phyloP scores from a whole-genome alignment of 2,797 vertebrate species.

The Enteromius unitaeniatus region DNA sequence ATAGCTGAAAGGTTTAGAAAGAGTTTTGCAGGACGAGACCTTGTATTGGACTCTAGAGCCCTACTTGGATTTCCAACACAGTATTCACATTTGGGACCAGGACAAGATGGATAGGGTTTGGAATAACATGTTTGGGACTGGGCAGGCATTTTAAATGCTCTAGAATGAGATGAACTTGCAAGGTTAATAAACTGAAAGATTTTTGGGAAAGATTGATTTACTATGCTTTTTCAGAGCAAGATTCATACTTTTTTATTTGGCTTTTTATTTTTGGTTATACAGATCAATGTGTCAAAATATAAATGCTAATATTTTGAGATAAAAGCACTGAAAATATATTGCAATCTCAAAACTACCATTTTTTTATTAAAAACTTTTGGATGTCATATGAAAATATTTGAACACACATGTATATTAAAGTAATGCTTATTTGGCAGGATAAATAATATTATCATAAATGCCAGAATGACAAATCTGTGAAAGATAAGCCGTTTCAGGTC shows the following conservation, averaged over 20 bases:
- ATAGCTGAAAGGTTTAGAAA: not conserved
- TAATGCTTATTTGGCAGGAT: not conserved
- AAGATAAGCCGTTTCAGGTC: not conserved
- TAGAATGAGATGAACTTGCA: not conserved
- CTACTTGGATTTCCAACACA: constrained; percentile 16
- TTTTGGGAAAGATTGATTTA: constrained; percentile 3
- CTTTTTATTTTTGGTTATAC: not conserved
- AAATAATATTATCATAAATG: not conserved
- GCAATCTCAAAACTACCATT: not conserved
- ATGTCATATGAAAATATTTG: not conserved
- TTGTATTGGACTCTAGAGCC: constrained; percentile 23
- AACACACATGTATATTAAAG: not conserved
- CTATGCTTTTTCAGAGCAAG: not conserved
- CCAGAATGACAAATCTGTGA: not conserved
- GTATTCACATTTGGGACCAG: constrained; percentile 22
- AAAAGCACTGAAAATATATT: not conserved
- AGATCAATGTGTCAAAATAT: not conserved
- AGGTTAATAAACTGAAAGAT: not conserved
- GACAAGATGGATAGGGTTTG: constrained; percentile 32
- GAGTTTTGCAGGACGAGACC: constrained; percentile 7
- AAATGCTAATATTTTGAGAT: not conserved
- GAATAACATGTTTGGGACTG: not conserved
- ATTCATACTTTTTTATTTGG: not conserved
- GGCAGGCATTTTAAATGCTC: constrained; percentile 4
- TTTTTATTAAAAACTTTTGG: not conserved